Evolutionary conservation across 1,140 invertebrate genomes (phyloP).

Genomic region (Coenobita brevimanus): DNA sequence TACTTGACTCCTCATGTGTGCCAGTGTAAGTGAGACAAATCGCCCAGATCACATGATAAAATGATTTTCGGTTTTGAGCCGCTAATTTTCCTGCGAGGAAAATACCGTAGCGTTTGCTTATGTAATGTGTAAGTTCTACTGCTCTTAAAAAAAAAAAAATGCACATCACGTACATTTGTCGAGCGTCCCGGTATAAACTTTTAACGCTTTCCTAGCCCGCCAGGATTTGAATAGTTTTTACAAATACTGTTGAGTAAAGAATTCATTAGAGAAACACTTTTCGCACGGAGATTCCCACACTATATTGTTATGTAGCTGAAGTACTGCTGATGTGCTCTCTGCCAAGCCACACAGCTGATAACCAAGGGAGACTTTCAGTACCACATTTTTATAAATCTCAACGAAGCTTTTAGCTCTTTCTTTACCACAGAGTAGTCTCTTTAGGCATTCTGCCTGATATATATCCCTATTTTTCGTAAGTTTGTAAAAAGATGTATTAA

Average conservation of each 20-base stretch:
- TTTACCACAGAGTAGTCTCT: background rate
- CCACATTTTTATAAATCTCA: conserved; percentile 11
- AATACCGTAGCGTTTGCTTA: background rate
- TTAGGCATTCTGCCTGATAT: too few species aligned
- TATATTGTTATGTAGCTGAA: background rate
- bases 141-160: background rate
- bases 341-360: background rate
- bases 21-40: background rate
- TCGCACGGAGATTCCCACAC: background rate
- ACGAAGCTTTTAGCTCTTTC: background rate
- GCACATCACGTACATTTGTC: background rate
- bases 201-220: background rate
- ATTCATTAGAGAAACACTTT: background rate
- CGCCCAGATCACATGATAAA: conserved; percentile 11
- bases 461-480: too few species aligned
- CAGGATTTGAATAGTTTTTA: background rate
- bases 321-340: background rate
- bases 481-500: too few species aligned
- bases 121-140: conserved; percentile 15
- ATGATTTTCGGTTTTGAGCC: background rate
- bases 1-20: background rate
- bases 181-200: background rate
- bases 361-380: background rate
- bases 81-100: background rate
- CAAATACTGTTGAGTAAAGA: background rate